These are phyloP conservation scores for Caenorhabditis sinica DNA, from an alignment of 2,888 invertebrate species.

Conservation along the genomic window DNA sequence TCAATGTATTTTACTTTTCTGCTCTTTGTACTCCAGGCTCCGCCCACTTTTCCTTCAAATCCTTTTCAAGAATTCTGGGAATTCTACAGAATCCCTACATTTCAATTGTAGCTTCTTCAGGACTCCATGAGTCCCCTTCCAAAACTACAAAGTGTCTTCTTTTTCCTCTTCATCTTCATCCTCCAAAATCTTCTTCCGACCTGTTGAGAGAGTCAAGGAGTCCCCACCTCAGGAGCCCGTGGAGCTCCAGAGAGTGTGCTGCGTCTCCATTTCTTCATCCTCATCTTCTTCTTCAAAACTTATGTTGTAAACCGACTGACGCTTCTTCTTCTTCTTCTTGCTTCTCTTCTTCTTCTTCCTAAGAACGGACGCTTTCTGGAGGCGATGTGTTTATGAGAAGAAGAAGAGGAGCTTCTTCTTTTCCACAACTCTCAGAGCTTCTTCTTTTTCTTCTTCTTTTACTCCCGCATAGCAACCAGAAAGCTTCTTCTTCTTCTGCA, in stretches of 20 bases:
- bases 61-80: not conserved
- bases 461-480: slow-evolving; percentile 55
- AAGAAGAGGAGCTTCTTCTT: slow-evolving; percentile 33
- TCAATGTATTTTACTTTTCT: too few species aligned
- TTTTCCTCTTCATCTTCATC: slow-evolving; percentile 1
- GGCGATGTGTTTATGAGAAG: slow-evolving; percentile 61
- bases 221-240: not conserved
- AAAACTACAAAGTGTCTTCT: slow-evolving; percentile 1
- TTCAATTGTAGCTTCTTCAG: not conserved
- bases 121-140: not conserved
- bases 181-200: slow-evolving; percentile 2
- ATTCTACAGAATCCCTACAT: not conserved
- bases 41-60: not conserved
- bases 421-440: not conserved
- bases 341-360: slow-evolving; percentile 15
- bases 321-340: slow-evolving; percentile 45
- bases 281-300: slow-evolving; percentile 28
- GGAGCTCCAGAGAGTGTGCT: slow-evolving; percentile 23
- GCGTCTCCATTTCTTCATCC: slow-evolving; percentile 37
- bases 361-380: slow-evolving; percentile 62
- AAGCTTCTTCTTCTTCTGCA: slow-evolving; percentile 54
- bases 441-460: slow-evolving; percentile 30
- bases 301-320: slow-evolving; percentile 63
- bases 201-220: slow-evolving; percentile 7
- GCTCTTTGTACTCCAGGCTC: not conserved